These are phyloP conservation scores for Chironomus riparius DNA, from an alignment of 2,888 invertebrate species.

Conservation along the genomic window DNA sequence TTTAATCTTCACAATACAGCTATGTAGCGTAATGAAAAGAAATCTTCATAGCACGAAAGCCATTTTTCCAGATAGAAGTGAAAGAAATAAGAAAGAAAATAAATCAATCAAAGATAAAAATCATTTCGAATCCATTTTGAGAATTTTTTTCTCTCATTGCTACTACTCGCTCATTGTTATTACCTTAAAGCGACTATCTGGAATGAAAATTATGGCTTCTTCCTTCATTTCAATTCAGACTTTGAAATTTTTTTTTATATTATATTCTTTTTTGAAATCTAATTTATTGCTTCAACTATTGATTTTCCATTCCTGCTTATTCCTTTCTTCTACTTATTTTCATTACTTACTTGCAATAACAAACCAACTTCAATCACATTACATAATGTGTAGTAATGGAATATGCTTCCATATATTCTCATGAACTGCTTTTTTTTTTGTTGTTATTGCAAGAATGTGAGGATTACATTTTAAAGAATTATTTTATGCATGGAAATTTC, in stretches of 20 bases:
- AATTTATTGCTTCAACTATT: conserved; percentile 22
- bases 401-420: no score
- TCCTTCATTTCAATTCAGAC: background rate
- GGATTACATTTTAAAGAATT: background rate
- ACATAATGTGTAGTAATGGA: no score
- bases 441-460: background rate
- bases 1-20: background rate
- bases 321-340: background rate
- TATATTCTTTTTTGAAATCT: background rate
- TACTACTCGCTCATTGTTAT: background rate
- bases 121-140: conserved; percentile 23
- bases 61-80: background rate
- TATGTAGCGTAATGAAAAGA: background rate
- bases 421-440: no score
- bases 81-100: conserved; percentile 1
- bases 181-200: background rate
- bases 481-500: conserved; percentile 11
- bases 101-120: conserved; percentile 26
- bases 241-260: background rate
- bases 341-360: no score
- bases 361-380: no score
- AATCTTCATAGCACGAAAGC: background rate
- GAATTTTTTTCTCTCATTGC: background rate
- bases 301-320: conserved; percentile 10
- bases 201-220: conserved; percentile 15